phyloP scores from a whole-genome alignment of 2,888 invertebrate species.

The Diloba caeruleocephala region DNA sequence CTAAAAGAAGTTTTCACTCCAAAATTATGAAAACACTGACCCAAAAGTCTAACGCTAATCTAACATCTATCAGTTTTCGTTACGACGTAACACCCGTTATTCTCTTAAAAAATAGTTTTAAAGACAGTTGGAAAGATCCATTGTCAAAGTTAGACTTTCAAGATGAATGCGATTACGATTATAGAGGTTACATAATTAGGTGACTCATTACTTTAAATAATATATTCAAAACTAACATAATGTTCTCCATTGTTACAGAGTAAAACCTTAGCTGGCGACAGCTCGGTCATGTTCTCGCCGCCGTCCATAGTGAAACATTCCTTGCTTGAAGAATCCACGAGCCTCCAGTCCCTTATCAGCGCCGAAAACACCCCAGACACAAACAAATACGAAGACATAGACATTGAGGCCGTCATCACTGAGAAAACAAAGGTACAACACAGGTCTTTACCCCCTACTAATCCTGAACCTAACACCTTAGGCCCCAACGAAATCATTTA shows the following conservation, averaged over 20 bases:
- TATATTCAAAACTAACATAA: constrained; percentile 2
- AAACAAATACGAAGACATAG: constrained; percentile 74
- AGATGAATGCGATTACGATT: no score
- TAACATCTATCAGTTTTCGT: no score
- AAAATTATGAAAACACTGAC: no score
- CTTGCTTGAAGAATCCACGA: constrained; percentile 91
- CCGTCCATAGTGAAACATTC: constrained; percentile 96
- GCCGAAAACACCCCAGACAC: constrained; percentile 81
- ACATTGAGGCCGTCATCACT: constrained; percentile 77
- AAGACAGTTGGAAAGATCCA: no score
- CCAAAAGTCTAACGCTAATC: no score
- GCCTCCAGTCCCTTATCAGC: constrained; percentile 87
- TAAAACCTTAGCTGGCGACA: constrained; percentile 94
- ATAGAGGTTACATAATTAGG: no score
- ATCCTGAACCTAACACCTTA: constrained; percentile 75
- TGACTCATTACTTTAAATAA: neutral
- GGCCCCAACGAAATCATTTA: constrained; percentile 41
- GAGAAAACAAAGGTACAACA: constrained; percentile 88
- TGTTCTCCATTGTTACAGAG: constrained; percentile 90
- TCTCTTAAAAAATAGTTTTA: no score
- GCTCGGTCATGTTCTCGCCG: constrained; percentile 95
- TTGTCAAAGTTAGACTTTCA: no score
- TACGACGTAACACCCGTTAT: no score
- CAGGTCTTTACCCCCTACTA: constrained; percentile 84
- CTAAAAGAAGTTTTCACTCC: no score